phyloP scores from a whole-genome alignment of 2,113 vertebrate species.

The Myotis lucifugus region DNA sequence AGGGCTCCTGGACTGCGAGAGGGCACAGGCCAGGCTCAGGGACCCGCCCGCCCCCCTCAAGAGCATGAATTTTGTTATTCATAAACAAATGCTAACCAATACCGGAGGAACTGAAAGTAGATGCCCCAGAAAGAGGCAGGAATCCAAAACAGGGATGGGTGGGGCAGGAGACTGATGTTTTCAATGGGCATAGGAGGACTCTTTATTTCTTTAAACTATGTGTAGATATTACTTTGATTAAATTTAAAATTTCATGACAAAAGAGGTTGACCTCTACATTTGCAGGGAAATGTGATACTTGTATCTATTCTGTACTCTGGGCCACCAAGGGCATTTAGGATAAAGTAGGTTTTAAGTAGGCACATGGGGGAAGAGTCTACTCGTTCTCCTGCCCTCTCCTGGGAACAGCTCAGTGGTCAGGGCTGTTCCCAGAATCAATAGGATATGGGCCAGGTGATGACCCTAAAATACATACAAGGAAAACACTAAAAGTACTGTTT shows the following conservation, averaged over 20 bases:
- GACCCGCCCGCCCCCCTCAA: rapidly evolving
- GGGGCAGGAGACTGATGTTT: background rate
- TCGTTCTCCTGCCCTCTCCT: background rate
- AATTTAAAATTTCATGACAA: background rate
- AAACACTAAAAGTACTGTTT: background rate
- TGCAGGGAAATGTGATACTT: background rate
- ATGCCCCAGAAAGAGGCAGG: background rate
- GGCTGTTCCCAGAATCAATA: background rate
- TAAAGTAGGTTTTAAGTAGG: background rate
- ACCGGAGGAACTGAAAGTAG: background rate
- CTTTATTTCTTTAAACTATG: background rate
- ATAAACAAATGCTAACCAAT: background rate
- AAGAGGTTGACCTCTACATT: background rate
- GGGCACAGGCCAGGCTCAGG: no score
- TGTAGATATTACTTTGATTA: background rate
- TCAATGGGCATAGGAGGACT: background rate
- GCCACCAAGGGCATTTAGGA: background rate
- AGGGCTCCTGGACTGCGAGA: no score
- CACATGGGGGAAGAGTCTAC: no score
- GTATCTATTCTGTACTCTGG: background rate
- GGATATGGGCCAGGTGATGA: background rate
- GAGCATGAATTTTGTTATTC: background rate
- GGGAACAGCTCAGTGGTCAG: background rate
- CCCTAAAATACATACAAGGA: background rate
- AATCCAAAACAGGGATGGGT: background rate